phyloP scores from a whole-genome alignment of 2,888 invertebrate genomes.

The Pandemis cinnamomeana region DNA sequence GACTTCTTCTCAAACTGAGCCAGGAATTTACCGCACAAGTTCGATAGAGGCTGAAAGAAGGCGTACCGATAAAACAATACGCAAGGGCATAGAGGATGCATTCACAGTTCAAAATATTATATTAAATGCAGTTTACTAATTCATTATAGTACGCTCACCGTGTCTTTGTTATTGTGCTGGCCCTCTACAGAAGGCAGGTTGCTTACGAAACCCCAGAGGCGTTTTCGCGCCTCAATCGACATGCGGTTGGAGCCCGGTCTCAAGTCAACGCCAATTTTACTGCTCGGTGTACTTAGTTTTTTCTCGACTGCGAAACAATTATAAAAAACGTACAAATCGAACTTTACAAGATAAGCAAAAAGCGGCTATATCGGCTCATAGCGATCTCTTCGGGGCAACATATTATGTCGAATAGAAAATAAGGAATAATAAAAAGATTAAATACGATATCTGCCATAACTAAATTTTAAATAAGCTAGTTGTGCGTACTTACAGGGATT shows the following conservation, averaged over 20 bases:
- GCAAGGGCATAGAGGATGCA: too few relatives aligned
- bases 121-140: too few relatives aligned
- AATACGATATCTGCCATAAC: too few relatives aligned
- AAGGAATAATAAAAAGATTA: neutral
- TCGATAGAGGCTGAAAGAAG: conserved; percentile 80
- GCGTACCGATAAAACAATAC: neutral
- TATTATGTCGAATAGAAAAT: neutral
- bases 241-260: conserved; percentile 67
- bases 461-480: neutral
- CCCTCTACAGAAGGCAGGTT: conserved; percentile 61
- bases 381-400: neutral
- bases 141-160: conserved; percentile 51
- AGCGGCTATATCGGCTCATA: neutral
- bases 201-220: conserved; percentile 70
- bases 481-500: conserved; percentile 72
- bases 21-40: conserved; percentile 79
- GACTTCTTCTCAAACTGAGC: conserved; percentile 67
- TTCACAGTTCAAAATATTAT: too few relatives aligned
- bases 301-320: conserved; percentile 60
- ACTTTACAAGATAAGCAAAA: neutral
- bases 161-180: conserved; percentile 53
- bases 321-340: neutral
- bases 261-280: conserved; percentile 74
- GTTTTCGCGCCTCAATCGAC: conserved; percentile 72
- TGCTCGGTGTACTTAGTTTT: conserved; percentile 70